Evolutionary conservation across 2,888 invertebrate genomes (phyloP), one percentile per base, ranked within the genome.

Genomic region (Ormyrus pomaceus): DNA sequence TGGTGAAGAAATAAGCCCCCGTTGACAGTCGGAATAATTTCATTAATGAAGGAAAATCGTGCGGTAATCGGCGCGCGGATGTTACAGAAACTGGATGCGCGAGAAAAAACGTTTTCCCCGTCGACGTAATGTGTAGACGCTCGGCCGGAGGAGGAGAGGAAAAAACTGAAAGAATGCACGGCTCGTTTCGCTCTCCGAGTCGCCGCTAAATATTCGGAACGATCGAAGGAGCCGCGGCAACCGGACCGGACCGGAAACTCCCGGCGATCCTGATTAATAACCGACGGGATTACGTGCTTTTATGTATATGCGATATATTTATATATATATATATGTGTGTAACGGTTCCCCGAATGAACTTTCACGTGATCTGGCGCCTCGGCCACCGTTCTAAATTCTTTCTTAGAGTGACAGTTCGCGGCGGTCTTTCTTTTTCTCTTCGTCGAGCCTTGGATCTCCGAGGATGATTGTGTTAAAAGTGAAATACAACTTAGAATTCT

Each of bases 291-390:
- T 65, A 71, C 71, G 65, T 71, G 65, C 64, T 58, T 62, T 77
- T 64, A 56, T 69, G 6, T 59, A 11, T 56, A 19, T 46, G n/a
- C 50, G 3, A 34, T 34, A 34, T 34, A 34, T 34, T 3, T 34
- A 34, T 34, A 34, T 34, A 34, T 34, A 34, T 34, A 34, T 34
- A 48, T 62, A 46, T 59, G 48, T 55, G 45, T 46, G 55, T 73
- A 80, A 79, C 64, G 79, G 74, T 85, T 86, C 83, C 78, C 45
- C 69, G 83, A 84, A 84, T 81, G 81, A 82, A 86, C 86, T 87
- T 87, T 87, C 86, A 87, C 86, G 83, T 19, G 73, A 58, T 64
- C 55, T 46, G 65, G n/a, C 56, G 46, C 34, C 34, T 34, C 34
- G 34, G 34, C 34, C 34, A 34, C 34, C 34, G 34, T 34, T 34